Conservation (phyloP, 2,888 invertebrate species). For the Archips crataeganus region DNA sequence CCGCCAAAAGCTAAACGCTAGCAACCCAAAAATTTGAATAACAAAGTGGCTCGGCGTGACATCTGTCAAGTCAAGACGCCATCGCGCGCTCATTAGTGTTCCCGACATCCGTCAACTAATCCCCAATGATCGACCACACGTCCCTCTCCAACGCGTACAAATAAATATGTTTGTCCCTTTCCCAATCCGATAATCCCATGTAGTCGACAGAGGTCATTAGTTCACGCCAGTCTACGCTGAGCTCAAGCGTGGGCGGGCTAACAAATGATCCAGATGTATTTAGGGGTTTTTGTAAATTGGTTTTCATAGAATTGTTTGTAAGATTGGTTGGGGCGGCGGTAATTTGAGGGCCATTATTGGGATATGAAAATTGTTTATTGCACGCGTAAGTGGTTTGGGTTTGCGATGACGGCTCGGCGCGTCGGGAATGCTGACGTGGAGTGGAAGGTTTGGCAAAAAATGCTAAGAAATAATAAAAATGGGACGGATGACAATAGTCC, state of each 20-base stretch:
- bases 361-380: constrained; percentile 43
- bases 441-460: constrained; percentile 26
- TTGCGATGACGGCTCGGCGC: constrained; percentile 6
- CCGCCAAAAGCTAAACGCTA: constrained; percentile 37
- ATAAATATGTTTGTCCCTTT: constrained; percentile 55
- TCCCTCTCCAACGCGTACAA: constrained; percentile 49
- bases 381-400: constrained; percentile 36
- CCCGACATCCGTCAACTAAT: constrained; percentile 62
- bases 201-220: constrained; percentile 45
- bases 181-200: constrained; percentile 62
- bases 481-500: neutral
- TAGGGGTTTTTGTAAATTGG: constrained; percentile 17
- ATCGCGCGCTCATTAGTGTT: constrained; percentile 40
- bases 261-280: constrained; percentile 21
- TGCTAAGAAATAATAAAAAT: constrained; percentile 22
- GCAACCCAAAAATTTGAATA: constrained; percentile 43
- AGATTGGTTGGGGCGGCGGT: constrained; percentile 41
- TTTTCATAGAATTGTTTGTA: constrained; percentile 32
- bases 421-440: constrained; percentile 37
- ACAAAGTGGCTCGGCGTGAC: constrained; percentile 51
- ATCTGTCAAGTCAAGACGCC: constrained; percentile 77
- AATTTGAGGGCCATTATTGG: constrained; percentile 43
- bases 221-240: constrained; percentile 18
- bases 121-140: constrained; percentile 58
- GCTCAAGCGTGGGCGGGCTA: constrained; percentile 20